Evolutionary conservation across 2,113 vertebrate genomes (phyloP).

Genomic region (Anguilla japonica): DNA sequence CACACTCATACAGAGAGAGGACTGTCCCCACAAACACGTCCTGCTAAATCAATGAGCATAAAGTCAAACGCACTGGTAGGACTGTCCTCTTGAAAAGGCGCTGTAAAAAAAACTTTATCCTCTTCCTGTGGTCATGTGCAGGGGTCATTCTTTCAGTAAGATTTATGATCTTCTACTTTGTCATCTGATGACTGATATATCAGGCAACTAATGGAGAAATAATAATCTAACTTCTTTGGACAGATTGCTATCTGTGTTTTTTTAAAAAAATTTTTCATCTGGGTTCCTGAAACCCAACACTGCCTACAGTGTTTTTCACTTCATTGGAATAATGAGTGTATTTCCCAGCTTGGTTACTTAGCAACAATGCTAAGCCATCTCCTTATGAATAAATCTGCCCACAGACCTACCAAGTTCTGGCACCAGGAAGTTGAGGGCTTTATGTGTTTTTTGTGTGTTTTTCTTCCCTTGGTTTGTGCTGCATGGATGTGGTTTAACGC

Average conservation of each 20-base stretch:
- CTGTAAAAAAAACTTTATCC: too few relatives aligned
- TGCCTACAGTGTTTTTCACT: background rate
- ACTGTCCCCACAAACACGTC: background rate
- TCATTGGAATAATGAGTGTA: background rate
- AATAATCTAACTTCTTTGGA: too few relatives aligned
- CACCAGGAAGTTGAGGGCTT: background rate
- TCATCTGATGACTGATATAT: too few relatives aligned
- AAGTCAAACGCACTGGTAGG: background rate
- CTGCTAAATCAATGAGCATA: too few relatives aligned
- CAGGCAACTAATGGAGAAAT: too few relatives aligned
- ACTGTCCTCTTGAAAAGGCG: background rate
- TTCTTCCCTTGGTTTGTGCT: too few relatives aligned
- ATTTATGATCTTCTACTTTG: background rate
- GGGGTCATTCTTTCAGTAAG: background rate
- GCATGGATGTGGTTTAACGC: background rate
- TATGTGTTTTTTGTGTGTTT: too few relatives aligned
- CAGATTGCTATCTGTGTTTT: too few relatives aligned
- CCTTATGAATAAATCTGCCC: slow-evolving; percentile 22
- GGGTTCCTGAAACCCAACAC: background rate
- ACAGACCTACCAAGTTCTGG: background rate
- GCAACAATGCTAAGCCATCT: slow-evolving; percentile 21
- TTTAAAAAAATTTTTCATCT: background rate
- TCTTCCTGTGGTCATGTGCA: background rate
- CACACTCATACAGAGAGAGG: background rate
- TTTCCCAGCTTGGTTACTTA: slow-evolving; percentile 33